Evolutionary conservation across 2,888 invertebrate genomes (phyloP).

Genomic region (Bombyx huttoni): DNA sequence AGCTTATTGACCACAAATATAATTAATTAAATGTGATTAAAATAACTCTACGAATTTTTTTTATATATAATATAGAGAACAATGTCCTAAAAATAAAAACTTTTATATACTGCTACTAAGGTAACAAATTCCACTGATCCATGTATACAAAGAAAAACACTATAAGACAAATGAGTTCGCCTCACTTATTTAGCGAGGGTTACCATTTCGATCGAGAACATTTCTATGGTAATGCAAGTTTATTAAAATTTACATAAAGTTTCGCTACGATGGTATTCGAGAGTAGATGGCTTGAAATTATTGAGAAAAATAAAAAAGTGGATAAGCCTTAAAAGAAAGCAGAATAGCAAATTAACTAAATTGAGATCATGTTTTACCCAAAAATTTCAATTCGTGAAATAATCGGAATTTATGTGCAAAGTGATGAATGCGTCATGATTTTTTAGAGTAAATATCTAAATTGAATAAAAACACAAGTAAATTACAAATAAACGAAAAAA

Average conservation of each 20-base stretch:
- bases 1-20: too few relatives aligned
- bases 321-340: not conserved
- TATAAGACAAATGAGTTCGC: not conserved
- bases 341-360: not conserved
- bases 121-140: not conserved
- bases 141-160: not conserved
- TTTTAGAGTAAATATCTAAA: too few relatives aligned
- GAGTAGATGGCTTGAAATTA: not conserved
- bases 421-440: too few relatives aligned
- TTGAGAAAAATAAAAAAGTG: not conserved
- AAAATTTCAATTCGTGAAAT: not conserved
- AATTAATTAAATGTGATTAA: too few relatives aligned
- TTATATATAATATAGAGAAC: not conserved
- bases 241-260: conserved; percentile 16
- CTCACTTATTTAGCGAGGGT: not conserved
- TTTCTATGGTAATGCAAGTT: conserved; percentile 12
- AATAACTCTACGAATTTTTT: not conserved
- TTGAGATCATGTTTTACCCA: not conserved
- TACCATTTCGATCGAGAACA: conserved; percentile 4
- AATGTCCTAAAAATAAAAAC: not conserved
- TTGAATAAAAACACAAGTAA: not conserved
- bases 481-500: not conserved
- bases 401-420: not conserved
- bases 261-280: conserved; percentile 10
- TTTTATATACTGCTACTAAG: not conserved